Evolutionary conservation across 2,113 vertebrate genomes (phyloP).

Genomic region (Callionymus lyra): DNA sequence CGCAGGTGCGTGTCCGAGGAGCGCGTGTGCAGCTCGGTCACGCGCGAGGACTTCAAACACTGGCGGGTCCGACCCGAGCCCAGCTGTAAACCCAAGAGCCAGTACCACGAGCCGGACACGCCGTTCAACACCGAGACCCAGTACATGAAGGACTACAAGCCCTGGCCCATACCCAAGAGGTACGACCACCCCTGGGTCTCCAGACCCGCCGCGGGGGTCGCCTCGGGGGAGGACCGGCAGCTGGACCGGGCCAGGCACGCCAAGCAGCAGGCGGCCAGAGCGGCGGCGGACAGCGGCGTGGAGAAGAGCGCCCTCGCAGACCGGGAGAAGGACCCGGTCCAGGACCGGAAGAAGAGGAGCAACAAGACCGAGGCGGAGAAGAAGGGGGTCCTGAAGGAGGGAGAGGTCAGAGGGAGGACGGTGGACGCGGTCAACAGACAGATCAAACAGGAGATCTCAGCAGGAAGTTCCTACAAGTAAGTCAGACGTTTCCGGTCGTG

Average conservation of each 20-base stretch:
- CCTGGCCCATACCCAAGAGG: constrained; percentile 87
- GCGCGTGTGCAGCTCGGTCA: constrained; percentile 75
- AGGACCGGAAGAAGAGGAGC: constrained; percentile 38
- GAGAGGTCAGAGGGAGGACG: constrained; percentile 66
- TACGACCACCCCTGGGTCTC: constrained; percentile 94
- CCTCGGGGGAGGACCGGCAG: constrained; percentile 28
- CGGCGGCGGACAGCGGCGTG: constrained; percentile 54
- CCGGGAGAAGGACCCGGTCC: constrained; percentile 64
- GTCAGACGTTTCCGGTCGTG: constrained; percentile 4
- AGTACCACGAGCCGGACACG: constrained; percentile 84
- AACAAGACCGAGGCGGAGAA: constrained; percentile 39
- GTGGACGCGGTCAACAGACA: constrained; percentile 86
- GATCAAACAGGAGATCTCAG: constrained; percentile 79
- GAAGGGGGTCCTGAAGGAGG: constrained; percentile 41
- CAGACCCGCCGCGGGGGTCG: constrained; percentile 58
- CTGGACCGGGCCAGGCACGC: constrained; percentile 31
- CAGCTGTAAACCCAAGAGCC: constrained; percentile 85
- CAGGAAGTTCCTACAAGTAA: constrained; percentile 83
- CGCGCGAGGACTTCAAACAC: constrained; percentile 88
- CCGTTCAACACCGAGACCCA: constrained; percentile 89
- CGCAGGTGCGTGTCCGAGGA: constrained; percentile 56
- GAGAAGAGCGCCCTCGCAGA: constrained; percentile 69
- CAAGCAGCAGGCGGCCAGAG: constrained; percentile 18
- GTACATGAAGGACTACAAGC: constrained; percentile 94
- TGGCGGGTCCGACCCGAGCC: constrained; percentile 89